Evolutionary conservation across 2,797 vertebrate genomes (phyloP).

Genomic region (Cossypha heuglini): DNA sequence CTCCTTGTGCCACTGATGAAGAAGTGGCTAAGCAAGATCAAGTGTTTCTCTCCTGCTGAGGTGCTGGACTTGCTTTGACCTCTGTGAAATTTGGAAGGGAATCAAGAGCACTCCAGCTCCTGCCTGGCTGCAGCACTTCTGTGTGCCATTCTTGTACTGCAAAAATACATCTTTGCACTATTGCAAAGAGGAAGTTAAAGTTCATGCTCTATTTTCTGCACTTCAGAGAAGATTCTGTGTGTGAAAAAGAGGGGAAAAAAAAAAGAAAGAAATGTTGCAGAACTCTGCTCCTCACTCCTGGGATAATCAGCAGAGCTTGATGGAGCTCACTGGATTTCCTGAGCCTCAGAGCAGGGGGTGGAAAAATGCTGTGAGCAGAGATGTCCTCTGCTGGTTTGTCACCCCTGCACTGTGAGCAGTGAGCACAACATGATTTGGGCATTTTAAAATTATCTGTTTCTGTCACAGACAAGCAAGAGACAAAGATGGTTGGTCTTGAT

Average conservation of each 20-base stretch:
- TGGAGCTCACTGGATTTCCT: background rate
- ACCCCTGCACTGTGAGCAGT: too few species aligned
- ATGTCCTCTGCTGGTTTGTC: too few species aligned
- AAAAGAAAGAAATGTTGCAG: background rate
- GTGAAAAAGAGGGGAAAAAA: background rate
- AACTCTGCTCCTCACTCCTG: background rate
- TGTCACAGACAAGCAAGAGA: background rate
- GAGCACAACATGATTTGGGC: background rate
- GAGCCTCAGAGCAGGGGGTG: background rate
- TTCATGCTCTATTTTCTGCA: background rate
- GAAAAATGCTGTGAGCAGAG: background rate
- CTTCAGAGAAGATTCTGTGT: background rate
- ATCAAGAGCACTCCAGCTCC: background rate
- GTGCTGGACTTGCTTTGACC: background rate
- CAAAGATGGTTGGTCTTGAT: background rate
- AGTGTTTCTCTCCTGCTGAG: background rate
- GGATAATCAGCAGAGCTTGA: background rate
- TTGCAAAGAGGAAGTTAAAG: background rate
- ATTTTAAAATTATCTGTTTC: background rate
- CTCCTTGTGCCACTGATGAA: background rate
- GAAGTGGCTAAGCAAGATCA: background rate
- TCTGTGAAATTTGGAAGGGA: background rate
- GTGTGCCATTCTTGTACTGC: background rate
- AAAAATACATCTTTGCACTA: background rate
- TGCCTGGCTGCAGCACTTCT: background rate